Conservation (phyloP, 2,888 invertebrate species). For the Tipula vernalis region DNA sequence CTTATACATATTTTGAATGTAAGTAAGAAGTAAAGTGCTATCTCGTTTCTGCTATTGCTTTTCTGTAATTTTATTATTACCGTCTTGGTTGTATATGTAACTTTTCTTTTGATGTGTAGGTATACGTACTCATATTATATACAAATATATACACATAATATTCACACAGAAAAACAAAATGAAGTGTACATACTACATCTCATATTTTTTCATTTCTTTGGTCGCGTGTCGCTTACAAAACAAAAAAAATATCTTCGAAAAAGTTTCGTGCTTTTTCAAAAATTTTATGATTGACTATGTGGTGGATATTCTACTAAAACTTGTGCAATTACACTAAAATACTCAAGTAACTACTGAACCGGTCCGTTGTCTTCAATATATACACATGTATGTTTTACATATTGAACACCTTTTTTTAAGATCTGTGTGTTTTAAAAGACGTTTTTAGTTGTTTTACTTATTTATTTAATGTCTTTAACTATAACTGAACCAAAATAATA, state of each 20-base stretch:
- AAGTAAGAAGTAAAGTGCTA: not conserved
- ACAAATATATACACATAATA: not conserved
- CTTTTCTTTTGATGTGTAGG: not conserved
- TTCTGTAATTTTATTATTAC: not conserved
- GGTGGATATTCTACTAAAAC: not conserved
- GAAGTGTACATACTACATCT: not conserved
- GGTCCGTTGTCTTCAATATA: not conserved
- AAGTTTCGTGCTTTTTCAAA: not conserved
- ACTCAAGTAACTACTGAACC: not conserved
- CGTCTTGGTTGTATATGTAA: not conserved
- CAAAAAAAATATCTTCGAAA: not conserved
- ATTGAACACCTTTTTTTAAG: not conserved
- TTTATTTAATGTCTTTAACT: not conserved
- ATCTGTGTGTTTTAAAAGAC: not conserved
- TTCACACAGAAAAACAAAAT: not conserved
- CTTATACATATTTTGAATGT: not conserved
- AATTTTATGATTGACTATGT: not conserved
- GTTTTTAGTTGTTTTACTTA: not conserved
- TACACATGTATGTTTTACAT: not conserved
- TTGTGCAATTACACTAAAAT: not conserved
- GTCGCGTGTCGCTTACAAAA: constrained; percentile 5
- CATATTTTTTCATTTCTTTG: not conserved
- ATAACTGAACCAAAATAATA: not conserved
- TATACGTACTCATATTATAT: not conserved
- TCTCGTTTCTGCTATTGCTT: constrained; percentile 7